Percentiles rank a stretch among this genome's conserved stretches.
Conservation (phyloP, 1,140 invertebrate genomes). For the Lucilia sericata region DNA sequence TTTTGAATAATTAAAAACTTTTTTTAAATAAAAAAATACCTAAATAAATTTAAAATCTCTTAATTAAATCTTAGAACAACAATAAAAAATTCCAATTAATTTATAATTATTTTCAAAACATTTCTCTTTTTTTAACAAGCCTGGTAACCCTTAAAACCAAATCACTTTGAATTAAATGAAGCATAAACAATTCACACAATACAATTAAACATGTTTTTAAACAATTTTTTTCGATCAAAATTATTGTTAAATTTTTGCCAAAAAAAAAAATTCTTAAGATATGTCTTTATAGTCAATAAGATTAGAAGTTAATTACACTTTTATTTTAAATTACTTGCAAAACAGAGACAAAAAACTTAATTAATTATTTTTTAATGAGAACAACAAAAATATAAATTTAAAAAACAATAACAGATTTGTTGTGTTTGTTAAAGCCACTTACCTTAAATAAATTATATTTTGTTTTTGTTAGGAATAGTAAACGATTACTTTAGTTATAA, state of each 20-base stretch:
- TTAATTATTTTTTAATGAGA: too few species aligned
- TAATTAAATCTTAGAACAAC: too few species aligned
- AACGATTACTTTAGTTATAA: too few species aligned
- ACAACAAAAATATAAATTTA: too few species aligned
- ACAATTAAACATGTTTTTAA: neutral
- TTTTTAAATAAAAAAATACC: too few species aligned
- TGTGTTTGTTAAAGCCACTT: neutral
- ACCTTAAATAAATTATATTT: constrained; percentile 10
- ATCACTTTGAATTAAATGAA: neutral
- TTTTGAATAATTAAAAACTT: too few species aligned
- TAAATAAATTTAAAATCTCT: too few species aligned
- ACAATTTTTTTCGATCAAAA: neutral
- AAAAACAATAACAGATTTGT: too few species aligned
- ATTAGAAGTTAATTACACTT: neutral
- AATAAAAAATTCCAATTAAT: too few species aligned
- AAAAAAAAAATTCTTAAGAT: neutral
- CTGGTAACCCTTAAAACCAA: neutral
- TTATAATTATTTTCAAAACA: too few species aligned
- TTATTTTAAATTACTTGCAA: neutral
- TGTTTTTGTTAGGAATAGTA: too few species aligned
- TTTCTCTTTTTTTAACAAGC: neutral
- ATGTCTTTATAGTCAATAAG: neutral
- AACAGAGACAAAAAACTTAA: neutral
- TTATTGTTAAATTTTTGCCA: neutral
- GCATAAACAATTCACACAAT: neutral